These are phyloP conservation scores for Papilio gigon DNA, from an alignment of 2,888 invertebrate species.

Conservation along the genomic window DNA sequence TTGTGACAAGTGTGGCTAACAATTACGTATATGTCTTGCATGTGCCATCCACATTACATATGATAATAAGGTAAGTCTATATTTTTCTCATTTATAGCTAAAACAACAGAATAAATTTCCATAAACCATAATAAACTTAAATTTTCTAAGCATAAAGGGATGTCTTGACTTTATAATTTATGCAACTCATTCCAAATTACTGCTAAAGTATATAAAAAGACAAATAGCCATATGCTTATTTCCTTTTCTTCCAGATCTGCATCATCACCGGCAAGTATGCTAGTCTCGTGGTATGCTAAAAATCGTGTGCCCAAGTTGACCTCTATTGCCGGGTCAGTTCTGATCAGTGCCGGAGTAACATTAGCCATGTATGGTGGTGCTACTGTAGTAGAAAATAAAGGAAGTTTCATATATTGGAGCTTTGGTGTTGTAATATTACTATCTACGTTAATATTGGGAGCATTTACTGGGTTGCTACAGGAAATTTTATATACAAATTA, in stretches of 20 bases:
- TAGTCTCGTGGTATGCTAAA: slow-evolving; percentile 70
- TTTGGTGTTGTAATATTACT: slow-evolving; percentile 69
- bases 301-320: slow-evolving; percentile 62
- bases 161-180: too few relatives aligned
- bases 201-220: not conserved
- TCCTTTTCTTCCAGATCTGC: slow-evolving; percentile 69
- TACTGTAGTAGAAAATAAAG: slow-evolving; percentile 59
- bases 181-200: not conserved
- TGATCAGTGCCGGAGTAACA: slow-evolving; percentile 69
- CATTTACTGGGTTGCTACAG: slow-evolving; percentile 74
- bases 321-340: slow-evolving; percentile 67
- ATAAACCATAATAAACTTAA: not conserved
- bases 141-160: not conserved
- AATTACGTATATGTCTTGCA: slow-evolving; percentile 78
- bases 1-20: slow-evolving; percentile 74
- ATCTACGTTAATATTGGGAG: slow-evolving; percentile 67
- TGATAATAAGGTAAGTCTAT: slow-evolving; percentile 73
- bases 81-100: slow-evolving; percentile 1
- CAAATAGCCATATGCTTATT: too few relatives aligned
- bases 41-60: slow-evolving; percentile 78
- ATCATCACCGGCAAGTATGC: slow-evolving; percentile 74
- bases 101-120: not conserved
- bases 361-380: slow-evolving; percentile 74
- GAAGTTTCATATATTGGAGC: slow-evolving; percentile 69
- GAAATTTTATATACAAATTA: slow-evolving; percentile 70